phyloP scores from a whole-genome alignment of 2,113 vertebrate species.

The Oophaga pumilio region DNA sequence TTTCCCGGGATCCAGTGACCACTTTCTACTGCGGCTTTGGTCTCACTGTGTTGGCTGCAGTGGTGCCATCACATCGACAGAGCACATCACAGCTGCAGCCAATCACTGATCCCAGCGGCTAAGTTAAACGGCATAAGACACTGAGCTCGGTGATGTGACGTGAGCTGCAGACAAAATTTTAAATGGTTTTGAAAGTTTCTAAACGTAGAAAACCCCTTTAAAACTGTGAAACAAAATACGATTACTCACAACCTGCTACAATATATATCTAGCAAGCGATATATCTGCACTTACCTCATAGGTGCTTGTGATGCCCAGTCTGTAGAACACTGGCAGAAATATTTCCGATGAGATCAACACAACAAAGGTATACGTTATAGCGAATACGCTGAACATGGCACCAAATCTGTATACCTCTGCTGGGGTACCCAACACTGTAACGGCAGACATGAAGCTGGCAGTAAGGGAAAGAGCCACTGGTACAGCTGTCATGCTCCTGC shows the following conservation, averaged over 20 bases:
- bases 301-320: conserved; percentile 88
- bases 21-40: too few relatives aligned
- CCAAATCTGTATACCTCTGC: conserved; percentile 88
- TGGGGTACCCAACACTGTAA: conserved; percentile 88
- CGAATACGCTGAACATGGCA: conserved; percentile 74
- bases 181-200: too few relatives aligned
- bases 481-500: conserved; percentile 80
- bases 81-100: too few relatives aligned
- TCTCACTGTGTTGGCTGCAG: too few relatives aligned
- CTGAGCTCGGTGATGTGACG: too few relatives aligned
- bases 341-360: conserved; percentile 83
- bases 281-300: conserved; percentile 73
- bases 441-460: conserved; percentile 96
- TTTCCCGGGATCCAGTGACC: too few relatives aligned
- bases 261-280: not conserved
- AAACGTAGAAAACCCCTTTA: too few relatives aligned
- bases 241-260: not conserved
- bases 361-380: conserved; percentile 77
- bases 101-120: too few relatives aligned
- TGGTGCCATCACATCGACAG: too few relatives aligned
- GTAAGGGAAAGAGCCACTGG: conserved; percentile 89
- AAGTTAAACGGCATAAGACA: too few relatives aligned
- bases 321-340: conserved; percentile 93
- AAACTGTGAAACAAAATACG: too few relatives aligned
- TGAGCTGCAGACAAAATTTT: too few relatives aligned